These are phyloP conservation scores for Arge pagana DNA, from an alignment of 2,888 invertebrate species.

Conservation along the genomic window DNA sequence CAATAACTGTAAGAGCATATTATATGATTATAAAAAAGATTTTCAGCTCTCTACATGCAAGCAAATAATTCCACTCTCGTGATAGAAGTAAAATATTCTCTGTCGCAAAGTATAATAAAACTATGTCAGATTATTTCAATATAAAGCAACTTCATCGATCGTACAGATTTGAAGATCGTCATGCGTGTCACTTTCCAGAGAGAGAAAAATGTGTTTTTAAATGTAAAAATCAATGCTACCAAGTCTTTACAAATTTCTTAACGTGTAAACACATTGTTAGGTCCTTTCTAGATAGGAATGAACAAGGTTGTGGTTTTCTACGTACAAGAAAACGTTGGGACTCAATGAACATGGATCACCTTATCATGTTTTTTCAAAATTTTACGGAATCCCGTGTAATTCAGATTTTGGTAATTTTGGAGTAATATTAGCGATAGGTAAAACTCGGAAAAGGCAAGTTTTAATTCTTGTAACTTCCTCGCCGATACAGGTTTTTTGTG, in stretches of 20 bases:
- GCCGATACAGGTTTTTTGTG: constrained; percentile 60
- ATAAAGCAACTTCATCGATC: too few species aligned
- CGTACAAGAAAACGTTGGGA: too few species aligned
- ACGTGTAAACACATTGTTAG: constrained; percentile 26
- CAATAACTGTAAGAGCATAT: constrained; percentile 60
- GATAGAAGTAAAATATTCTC: not conserved
- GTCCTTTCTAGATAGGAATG: too few species aligned
- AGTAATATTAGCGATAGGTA: constrained; percentile 83
- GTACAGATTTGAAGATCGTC: too few species aligned
- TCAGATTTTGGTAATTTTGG: constrained; percentile 87
- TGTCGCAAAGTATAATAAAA: not conserved
- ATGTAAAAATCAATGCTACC: not conserved
- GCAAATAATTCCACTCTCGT: too few species aligned
- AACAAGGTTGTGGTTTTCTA: too few species aligned
- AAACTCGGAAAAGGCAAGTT: constrained; percentile 88
- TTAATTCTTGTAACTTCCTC: constrained; percentile 78
- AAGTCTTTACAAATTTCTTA: not conserved
- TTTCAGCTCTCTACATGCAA: too few species aligned
- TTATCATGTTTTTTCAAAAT: constrained; percentile 92
- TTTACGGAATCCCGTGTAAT: constrained; percentile 88
- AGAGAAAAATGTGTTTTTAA: not conserved
- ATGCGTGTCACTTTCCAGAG: too few species aligned
- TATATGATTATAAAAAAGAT: not conserved
- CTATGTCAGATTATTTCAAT: not conserved
- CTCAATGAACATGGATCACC: too few species aligned